These are phyloP conservation scores for Oryzias celebensis DNA, from an alignment of 2,113 vertebrate species.

Conservation along the genomic window DNA sequence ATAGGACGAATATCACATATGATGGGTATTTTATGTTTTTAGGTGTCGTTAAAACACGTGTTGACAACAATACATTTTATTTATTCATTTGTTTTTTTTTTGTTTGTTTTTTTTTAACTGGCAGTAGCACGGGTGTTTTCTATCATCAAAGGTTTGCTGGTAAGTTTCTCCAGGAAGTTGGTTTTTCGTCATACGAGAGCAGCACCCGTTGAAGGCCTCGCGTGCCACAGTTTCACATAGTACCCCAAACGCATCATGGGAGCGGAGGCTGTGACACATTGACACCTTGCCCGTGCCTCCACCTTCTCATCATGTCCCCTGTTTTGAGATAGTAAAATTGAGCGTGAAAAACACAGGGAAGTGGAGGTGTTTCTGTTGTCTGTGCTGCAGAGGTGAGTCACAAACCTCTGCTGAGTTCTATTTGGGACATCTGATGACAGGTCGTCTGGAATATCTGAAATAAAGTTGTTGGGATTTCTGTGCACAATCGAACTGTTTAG, in stretches of 20 bases:
- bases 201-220: slow-evolving; percentile 44
- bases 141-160: slow-evolving; percentile 23
- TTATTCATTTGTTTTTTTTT: too few relatives aligned
- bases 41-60: too few relatives aligned
- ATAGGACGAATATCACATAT: not conserved
- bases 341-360: slow-evolving; percentile 36
- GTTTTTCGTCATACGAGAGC: slow-evolving; percentile 33
- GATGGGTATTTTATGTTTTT: too few relatives aligned
- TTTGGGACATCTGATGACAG: slow-evolving; percentile 16
- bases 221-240: slow-evolving; percentile 48
- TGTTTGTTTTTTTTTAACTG: too few relatives aligned
- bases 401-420: slow-evolving; percentile 21
- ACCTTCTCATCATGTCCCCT: slow-evolving; percentile 25
- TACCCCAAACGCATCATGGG: slow-evolving; percentile 59
- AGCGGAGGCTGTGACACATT: slow-evolving; percentile 34
- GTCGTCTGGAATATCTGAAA: slow-evolving; percentile 41
- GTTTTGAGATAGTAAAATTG: slow-evolving; percentile 50
- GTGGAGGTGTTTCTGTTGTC: slow-evolving; percentile 23
- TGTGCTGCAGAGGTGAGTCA: slow-evolving; percentile 61
- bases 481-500: not conserved
- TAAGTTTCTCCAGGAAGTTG: slow-evolving; percentile 40
- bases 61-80: too few relatives aligned
- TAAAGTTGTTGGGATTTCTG: not conserved
- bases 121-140: not conserved
- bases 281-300: slow-evolving; percentile 2